Evolutionary conservation across 2,888 invertebrate genomes (phyloP).

Genomic region (Plebejus melissa): DNA sequence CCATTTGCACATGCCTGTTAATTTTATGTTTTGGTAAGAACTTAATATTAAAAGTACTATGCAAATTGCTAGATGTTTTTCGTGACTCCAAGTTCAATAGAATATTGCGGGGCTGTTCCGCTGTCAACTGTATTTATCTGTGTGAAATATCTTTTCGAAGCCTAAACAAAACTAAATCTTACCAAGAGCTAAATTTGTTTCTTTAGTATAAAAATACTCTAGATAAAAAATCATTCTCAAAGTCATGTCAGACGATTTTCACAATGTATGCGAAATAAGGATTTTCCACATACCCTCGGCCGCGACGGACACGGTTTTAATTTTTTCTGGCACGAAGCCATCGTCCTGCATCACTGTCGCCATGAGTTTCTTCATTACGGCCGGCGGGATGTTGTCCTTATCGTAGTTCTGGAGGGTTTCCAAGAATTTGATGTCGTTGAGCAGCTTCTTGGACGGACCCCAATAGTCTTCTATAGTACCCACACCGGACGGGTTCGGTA

Average conservation of each 20-base stretch:
- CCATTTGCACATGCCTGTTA: conserved; percentile 91
- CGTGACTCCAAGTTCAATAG: too few species aligned
- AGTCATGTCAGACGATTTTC: not conserved
- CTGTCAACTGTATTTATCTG: too few species aligned
- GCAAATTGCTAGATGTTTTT: not conserved
- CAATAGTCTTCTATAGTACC: conserved; percentile 95
- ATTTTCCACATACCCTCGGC: conserved; percentile 83
- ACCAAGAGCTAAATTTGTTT: too few species aligned
- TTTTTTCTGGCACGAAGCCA: conserved; percentile 94
- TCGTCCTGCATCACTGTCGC: conserved; percentile 89
- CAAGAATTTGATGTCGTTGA: conserved; percentile 95
- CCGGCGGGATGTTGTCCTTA: conserved; percentile 93
- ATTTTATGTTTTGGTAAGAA: not conserved
- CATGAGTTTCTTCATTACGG: conserved; percentile 90
- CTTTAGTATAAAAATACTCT: too few species aligned
- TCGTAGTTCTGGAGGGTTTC: conserved; percentile 92
- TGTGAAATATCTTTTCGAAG: too few species aligned
- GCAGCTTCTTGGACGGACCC: conserved; percentile 92
- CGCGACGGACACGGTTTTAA: conserved; percentile 91
- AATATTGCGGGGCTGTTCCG: too few species aligned
- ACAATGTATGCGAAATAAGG: not conserved
- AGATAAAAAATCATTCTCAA: not conserved
- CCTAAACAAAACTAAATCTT: too few species aligned
- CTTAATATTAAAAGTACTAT: not conserved
- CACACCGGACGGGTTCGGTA: conserved; percentile 89